phyloP scores from a whole-genome alignment of 1,140 invertebrate genomes.

The Drosophila mauritiana region DNA sequence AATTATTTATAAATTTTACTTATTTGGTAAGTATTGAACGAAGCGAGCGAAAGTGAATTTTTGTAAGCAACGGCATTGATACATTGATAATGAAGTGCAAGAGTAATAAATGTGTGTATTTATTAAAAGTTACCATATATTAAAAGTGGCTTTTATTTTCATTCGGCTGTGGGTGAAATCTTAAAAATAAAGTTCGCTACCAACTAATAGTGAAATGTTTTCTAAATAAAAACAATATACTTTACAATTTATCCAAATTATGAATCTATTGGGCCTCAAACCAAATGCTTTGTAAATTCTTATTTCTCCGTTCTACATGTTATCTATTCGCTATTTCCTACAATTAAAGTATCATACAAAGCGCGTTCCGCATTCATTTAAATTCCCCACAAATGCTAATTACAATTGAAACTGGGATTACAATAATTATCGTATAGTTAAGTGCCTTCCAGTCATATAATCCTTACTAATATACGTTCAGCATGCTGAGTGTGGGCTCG shows the following conservation, averaged over 20 bases:
- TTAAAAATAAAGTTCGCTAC: background rate
- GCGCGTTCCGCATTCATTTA: conserved; percentile 7
- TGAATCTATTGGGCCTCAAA: background rate
- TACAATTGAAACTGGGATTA: conserved; percentile 28
- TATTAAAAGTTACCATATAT: conserved; percentile 75
- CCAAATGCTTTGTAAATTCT: background rate
- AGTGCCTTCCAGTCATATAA: background rate
- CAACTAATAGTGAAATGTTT: too few species aligned
- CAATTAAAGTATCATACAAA: conserved; percentile 25
- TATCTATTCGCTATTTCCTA: background rate
- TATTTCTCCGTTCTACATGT: background rate
- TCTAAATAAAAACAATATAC: background rate
- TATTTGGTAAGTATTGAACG: conserved; percentile 51
- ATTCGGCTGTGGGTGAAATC: too few species aligned
- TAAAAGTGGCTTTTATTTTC: background rate
- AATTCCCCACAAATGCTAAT: conserved; percentile 1
- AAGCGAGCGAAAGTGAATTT: conserved; percentile 45
- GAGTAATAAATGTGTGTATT: conserved; percentile 81
- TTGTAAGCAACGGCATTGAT: conserved; percentile 72
- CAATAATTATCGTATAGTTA: conserved; percentile 14
- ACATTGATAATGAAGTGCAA: conserved; percentile 74
- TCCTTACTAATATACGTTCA: conserved; percentile 7
- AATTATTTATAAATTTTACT: conserved; percentile 69
- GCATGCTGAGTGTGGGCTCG: background rate
- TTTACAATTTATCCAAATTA: background rate